Evolutionary conservation across 2,113 vertebrate genomes (phyloP).

Genomic region (Coreoperca whiteheadi): DNA sequence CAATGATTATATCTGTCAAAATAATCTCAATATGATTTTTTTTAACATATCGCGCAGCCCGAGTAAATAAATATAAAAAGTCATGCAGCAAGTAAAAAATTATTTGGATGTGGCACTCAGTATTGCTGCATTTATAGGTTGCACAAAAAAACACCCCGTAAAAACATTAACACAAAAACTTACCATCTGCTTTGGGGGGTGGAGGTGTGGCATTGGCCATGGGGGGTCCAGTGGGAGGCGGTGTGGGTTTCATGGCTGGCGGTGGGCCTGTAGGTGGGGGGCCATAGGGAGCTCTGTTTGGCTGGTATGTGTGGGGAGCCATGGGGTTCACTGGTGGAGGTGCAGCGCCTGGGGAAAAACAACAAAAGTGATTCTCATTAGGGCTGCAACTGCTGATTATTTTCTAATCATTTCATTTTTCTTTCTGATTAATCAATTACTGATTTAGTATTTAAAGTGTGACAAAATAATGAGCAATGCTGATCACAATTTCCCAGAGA

Average conservation of each 20-base stretch:
- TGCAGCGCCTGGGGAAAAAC: conserved; percentile 76
- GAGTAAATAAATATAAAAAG: background rate
- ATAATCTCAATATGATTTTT: too few relatives aligned
- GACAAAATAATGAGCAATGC: background rate
- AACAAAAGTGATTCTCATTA: background rate
- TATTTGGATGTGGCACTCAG: background rate
- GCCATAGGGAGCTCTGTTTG: conserved; percentile 80
- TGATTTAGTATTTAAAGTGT: background rate
- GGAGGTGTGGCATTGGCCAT: conserved; percentile 63
- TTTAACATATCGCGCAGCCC: too few relatives aligned
- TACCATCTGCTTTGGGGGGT: conserved; percentile 86
- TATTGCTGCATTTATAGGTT: background rate
- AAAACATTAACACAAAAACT: conserved; percentile 22
- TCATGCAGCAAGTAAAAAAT: background rate
- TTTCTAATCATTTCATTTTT: background rate
- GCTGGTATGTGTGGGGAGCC: conserved; percentile 84
- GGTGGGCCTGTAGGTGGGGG: conserved; percentile 72
- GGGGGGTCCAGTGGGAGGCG: conserved; percentile 74
- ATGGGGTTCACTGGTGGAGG: conserved; percentile 84
- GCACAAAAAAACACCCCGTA: background rate
- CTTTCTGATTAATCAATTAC: background rate
- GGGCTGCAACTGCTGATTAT: background rate
- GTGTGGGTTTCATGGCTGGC: conserved; percentile 76
- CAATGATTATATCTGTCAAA: too few relatives aligned
- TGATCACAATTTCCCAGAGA: background rate